Percentiles rank a stretch among this genome's conserved stretches.
Evolutionary conservation across 2,113 vertebrate species (phyloP).

Genomic region (Patagioenas fasciata): DNA sequence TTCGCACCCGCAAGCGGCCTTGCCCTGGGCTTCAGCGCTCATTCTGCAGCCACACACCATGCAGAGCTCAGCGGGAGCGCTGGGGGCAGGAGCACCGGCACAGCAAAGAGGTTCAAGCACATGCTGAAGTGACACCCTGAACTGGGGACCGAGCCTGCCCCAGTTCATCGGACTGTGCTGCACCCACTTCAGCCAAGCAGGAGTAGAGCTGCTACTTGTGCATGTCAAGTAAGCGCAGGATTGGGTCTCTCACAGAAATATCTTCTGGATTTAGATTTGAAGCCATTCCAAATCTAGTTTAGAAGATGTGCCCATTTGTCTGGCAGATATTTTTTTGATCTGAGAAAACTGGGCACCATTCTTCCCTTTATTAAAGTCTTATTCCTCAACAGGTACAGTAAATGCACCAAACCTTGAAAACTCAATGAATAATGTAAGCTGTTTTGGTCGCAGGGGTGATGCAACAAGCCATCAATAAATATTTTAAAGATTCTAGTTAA

Average conservation of each 20-base stretch:
- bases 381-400: slow-evolving; percentile 11
- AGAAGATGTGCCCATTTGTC: neutral
- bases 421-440: slow-evolving; percentile 52
- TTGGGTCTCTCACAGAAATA: neutral
- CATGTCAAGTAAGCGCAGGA: neutral
- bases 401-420: slow-evolving; percentile 33
- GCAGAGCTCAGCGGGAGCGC: neutral
- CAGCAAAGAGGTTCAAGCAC: neutral
- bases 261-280: neutral
- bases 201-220: neutral
- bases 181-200: neutral
- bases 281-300: neutral
- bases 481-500: slow-evolving; percentile 57
- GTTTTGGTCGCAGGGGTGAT: slow-evolving; percentile 21
- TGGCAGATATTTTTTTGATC: neutral
- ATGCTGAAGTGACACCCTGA: neutral
- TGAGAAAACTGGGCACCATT: neutral
- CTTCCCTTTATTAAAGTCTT: neutral
- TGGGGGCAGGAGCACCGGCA: neutral
- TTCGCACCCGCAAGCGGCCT: neutral
- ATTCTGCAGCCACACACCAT: neutral
- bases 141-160: neutral
- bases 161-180: neutral
- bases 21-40: neutral
- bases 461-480: slow-evolving; percentile 60